Percentiles rank a stretch among this genome's conserved stretches.
These are phyloP conservation scores for Melanerpes aurifrons DNA, from an alignment of 2,113 vertebrate species.

Conservation along the genomic window DNA sequence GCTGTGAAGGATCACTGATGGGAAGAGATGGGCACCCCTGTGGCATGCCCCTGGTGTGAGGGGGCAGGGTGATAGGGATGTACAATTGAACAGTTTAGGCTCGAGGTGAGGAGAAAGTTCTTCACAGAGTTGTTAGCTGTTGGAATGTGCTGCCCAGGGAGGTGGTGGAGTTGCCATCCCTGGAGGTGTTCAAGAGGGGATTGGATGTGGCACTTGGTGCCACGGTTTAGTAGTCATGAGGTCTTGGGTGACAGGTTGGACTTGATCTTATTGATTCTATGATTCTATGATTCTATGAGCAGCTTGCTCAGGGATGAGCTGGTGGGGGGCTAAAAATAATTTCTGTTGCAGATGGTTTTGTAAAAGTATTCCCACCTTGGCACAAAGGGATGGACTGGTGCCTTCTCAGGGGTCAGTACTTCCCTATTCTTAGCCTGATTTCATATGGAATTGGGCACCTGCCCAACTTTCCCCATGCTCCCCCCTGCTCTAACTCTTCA, in stretches of 20 bases:
- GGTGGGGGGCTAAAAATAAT: not conserved
- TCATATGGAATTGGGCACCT: not conserved
- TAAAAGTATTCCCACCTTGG: conserved; percentile 3
- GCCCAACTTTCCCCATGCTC: not conserved
- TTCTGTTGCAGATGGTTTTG: not conserved
- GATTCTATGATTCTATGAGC: not conserved
- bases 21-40: not conserved
- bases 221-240: too few species aligned
- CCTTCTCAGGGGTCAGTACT: not conserved
- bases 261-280: too few species aligned
- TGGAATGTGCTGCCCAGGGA: too few species aligned
- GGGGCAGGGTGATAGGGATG: not conserved
- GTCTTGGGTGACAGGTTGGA: too few species aligned
- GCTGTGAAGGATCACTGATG: not conserved
- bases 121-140: too few species aligned
- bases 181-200: too few species aligned
- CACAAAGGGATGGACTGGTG: not conserved
- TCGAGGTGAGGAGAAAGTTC: too few species aligned
- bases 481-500: not conserved
- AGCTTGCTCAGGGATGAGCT: not conserved
- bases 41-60: not conserved
- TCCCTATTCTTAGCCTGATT: not conserved
- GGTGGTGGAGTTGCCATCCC: too few species aligned
- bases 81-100: not conserved
- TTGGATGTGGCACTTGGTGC: too few species aligned